These are phyloP conservation scores for Syritta pipiens DNA, from an alignment of 2,888 invertebrate genomes.

Conservation along the genomic window DNA sequence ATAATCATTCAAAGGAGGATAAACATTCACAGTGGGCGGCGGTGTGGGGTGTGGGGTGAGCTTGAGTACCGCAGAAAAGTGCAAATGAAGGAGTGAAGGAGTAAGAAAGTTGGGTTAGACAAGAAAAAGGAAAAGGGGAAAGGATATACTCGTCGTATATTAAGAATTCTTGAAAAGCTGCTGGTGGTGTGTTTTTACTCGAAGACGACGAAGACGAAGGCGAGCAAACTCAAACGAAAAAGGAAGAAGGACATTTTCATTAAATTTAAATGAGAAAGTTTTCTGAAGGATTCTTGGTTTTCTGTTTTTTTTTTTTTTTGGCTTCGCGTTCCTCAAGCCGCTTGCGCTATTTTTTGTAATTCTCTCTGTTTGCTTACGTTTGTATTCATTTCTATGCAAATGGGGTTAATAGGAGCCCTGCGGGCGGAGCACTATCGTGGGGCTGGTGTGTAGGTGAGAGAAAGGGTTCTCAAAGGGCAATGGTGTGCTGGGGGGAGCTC, in stretches of 20 bases:
- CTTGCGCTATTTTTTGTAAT: constrained; percentile 53
- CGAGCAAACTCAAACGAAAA: constrained; percentile 45
- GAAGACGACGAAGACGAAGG: constrained; percentile 4
- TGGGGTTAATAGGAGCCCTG: constrained; percentile 57
- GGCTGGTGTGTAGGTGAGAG: constrained; percentile 20
- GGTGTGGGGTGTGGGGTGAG: constrained; percentile 17
- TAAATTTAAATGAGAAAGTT: constrained; percentile 70
- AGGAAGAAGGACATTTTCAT: constrained; percentile 69
- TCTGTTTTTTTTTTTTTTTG: constrained; percentile 1
- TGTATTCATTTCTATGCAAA: constrained; percentile 63
- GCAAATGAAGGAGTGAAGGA: constrained; percentile 67
- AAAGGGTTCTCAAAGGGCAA: constrained; percentile 43
- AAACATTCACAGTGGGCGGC: constrained; percentile 17
- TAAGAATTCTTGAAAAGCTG: constrained; percentile 63
- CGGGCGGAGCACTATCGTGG: constrained; percentile 7
- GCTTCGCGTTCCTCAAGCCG: constrained; percentile 50
- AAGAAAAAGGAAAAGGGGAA: constrained; percentile 55
- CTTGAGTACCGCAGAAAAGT: constrained; percentile 43
- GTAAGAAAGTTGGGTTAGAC: constrained; percentile 55
- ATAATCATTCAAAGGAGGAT: constrained; percentile 65
- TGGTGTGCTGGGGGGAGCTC: neutral
- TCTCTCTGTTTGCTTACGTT: constrained; percentile 21
- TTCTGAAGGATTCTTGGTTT: constrained; percentile 47
- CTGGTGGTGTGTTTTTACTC: constrained; percentile 32
- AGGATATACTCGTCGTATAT: constrained; percentile 59